Evolutionary conservation across 30 jellyfish, hydroid and myxozoan species (phyloP).

Genomic region (Aurelia coerulea): DNA sequence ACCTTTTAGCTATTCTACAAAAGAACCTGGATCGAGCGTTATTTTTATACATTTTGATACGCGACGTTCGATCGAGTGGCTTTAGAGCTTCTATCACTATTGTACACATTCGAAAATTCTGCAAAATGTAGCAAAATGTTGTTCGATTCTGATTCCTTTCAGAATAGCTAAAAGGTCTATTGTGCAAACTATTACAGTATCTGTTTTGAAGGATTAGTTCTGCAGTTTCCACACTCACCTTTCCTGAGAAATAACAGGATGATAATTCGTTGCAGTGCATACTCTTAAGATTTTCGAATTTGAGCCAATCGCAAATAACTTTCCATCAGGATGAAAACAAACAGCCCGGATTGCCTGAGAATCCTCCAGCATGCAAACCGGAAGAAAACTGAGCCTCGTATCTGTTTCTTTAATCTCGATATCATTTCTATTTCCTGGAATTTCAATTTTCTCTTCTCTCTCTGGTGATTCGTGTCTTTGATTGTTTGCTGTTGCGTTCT

Average conservation of each 20-base stretch:
- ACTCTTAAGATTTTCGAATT: conserved; percentile 83
- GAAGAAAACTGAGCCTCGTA: conserved; percentile 35
- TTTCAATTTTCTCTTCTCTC: conserved; percentile 25
- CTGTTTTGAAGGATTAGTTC: too few relatives aligned
- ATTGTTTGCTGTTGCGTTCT: conserved; percentile 47
- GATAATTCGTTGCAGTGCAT: conserved; percentile 45
- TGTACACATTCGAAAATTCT: too few relatives aligned
- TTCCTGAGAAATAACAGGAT: conserved; percentile 12
- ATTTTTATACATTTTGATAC: too few relatives aligned
- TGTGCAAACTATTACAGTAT: too few relatives aligned
- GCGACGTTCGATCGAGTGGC: too few relatives aligned
- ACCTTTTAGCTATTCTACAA: too few relatives aligned
- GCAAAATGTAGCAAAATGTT: too few relatives aligned
- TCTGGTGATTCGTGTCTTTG: conserved; percentile 47
- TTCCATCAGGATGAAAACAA: conserved; percentile 89
- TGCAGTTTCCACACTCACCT: conserved; percentile 1
- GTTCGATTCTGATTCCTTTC: too few relatives aligned
- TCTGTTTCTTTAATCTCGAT: conserved; percentile 30
- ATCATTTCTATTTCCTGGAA: background rate
- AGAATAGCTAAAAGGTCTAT: too few relatives aligned
- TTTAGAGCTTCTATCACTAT: too few relatives aligned
- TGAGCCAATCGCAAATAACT: conserved; percentile 85
- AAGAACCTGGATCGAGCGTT: too few relatives aligned
- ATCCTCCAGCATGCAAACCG: conserved; percentile 84
- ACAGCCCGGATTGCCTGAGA: conserved; percentile 92